Base-by-base conservation (phyloP, 2,888 invertebrate genomes). In the Plutella xylostella region DNA sequence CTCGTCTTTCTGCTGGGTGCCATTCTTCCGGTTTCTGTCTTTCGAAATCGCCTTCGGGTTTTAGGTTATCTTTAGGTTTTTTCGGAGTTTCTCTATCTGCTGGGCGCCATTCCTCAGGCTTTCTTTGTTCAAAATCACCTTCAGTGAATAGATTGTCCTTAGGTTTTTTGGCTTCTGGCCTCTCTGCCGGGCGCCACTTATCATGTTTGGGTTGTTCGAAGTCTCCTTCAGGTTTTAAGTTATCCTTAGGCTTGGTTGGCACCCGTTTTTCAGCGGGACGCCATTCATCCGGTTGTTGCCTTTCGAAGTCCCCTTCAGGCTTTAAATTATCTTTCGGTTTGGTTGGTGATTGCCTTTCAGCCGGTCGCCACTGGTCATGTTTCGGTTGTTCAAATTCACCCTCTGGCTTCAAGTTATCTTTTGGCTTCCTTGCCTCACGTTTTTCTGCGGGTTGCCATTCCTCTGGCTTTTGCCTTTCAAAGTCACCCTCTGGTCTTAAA, bases 1-100 rank as follows among this genome's bases (percentile, higher is more conserved):
- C 58, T 2, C 71, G 71, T n/a, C 83, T 60, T 51, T 79, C 79
- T 4, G 68, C 82, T 2, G 82, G 70, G 6, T 51, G 45, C 43
- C 55, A 63, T 43, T 57, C 57, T 2, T 62, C 56, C 40, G 60
- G 67, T 31, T 65, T 60, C 2, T 75, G 80, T n/a, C 65, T 21
- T 2, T 76, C 80, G 54, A 89, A 88, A 15, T 87, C 85, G 1
- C 88, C 87, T 62, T 89, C 88, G 0, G 86, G 83, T 39, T 68
- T 71, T 0, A 89, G 58, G 54, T 88, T 89, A 48, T 64, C 63
- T 5, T 55, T 22, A 0, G 63, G 63, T 44, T 56, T 63, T 7
- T 39, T 55, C 1, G 43, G 52, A 5, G 48, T 54, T 4, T 55
- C 64, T 41, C 62, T 57, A 44, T 76, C 68, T 54, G 65, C 72